Base-by-base conservation (phyloP, 2,888 invertebrate species). In the Thereva nobilitata region DNA sequence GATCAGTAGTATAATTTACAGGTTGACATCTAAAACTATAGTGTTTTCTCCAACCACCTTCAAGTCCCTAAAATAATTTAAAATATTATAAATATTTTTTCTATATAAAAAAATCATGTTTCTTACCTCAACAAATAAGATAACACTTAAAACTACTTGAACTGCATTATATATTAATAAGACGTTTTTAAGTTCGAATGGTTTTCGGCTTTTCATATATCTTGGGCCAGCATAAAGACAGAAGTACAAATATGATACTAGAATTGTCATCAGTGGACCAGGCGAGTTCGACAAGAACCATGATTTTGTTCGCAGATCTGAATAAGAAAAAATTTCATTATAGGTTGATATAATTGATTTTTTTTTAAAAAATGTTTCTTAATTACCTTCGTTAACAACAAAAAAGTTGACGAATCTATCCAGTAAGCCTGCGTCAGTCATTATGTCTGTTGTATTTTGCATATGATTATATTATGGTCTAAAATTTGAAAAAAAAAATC, bases 181-280 rank as follows among this genome's bases (percentile, higher is more conserved):
- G 1, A 90, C 85, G 72, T 88, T 89, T 75, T 91, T 89, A 23
- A 97, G 79, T 74, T 93, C 87, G 77, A 88, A 91, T 0, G 97
- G 92, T 76, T 93, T 89, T 72, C 92, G 86, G 77, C 93, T 87
- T 72, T 89, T 87, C 97, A 97, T 97, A 74, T 91, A 88, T 70
- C 86, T 85, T 0, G 96, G 96, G 4, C 96, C 95, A 82, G 90
- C 89, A 75, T 86, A 89, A 8, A 88, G 75, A 10, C 90, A 87
- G 78, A 91, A 90, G 79, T 89, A 89, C 59, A 91, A 80, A 74
- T 92, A 92, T 47, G 87, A 82, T 5, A 83, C 84, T 68, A 92
- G 76, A 59, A 92, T 88, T 68, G 86, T 86, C 44, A 88, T 75
- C 0, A 90, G 85, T 0, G 90, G 91, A 7, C 87, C 79, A 0